A percentile compares a stretch with the other conserved stretches of the same genome.
Evolutionary conservation across 2,797 vertebrate species (phyloP).

Genomic region (Parauchenoglanis ngamensis): DNA sequence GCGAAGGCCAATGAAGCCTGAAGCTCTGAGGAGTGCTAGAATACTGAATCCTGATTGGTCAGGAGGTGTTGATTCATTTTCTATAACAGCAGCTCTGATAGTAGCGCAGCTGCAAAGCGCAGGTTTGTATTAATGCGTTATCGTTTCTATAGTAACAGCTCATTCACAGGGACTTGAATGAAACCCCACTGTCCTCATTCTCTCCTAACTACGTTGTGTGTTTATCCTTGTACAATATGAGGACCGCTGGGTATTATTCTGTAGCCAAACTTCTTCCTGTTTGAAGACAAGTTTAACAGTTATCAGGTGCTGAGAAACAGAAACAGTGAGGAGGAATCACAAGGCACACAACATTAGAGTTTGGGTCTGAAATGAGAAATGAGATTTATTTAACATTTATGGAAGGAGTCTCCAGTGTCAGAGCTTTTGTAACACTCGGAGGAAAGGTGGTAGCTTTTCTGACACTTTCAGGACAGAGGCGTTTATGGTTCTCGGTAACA

Average conservation of each 20-base stretch:
- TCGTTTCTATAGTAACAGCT: background rate
- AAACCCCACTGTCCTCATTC: no score
- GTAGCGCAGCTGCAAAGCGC: background rate
- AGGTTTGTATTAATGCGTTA: background rate
- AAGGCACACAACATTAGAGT: no score
- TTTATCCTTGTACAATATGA: no score
- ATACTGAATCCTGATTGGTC: no score
- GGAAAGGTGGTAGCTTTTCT: background rate
- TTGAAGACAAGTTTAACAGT: no score
- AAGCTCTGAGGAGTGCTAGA: background rate
- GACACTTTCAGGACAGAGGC: background rate
- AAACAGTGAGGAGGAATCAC: no score
- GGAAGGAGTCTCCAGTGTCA: constrained; percentile 13
- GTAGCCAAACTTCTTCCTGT: no score
- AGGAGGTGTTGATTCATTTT: background rate
- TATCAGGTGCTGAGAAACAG: no score
- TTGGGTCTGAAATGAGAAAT: background rate
- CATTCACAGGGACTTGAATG: background rate
- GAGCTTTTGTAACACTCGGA: background rate
- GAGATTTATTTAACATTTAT: background rate
- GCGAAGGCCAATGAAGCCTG: background rate
- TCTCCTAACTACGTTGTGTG: no score
- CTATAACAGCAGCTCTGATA: background rate
- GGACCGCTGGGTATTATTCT: no score
- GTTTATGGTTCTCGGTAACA: background rate